Evolutionary conservation across 2,113 vertebrate genomes (phyloP).

Genomic region (Panthera uncia): DNA sequence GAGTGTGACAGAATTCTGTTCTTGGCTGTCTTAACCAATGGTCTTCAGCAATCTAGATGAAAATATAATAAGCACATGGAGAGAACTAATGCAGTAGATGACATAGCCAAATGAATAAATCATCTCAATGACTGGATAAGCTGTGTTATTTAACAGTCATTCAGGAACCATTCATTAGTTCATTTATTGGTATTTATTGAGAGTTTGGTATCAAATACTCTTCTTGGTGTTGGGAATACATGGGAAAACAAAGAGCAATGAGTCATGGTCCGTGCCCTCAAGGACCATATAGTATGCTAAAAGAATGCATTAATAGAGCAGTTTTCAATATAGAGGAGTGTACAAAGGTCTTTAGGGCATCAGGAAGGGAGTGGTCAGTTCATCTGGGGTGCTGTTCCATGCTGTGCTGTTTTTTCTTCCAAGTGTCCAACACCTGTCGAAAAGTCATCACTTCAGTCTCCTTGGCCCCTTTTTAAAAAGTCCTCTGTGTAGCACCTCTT

Average conservation of each 20-base stretch:
- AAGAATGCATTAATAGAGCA: neutral
- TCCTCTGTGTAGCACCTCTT: neutral
- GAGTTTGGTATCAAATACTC: neutral
- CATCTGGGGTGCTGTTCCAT: neutral
- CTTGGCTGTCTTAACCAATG: neutral
- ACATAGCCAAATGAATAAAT: neutral
- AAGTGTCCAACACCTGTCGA: neutral
- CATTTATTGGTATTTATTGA: slow-evolving; percentile 24
- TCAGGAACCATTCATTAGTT: neutral
- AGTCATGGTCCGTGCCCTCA: neutral
- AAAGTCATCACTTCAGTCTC: neutral
- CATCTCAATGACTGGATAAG: neutral
- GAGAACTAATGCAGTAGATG: neutral
- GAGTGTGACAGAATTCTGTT: neutral
- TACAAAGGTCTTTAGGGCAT: neutral
- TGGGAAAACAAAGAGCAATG: slow-evolving; percentile 25
- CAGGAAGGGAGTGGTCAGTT: neutral
- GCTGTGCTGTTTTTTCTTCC: neutral
- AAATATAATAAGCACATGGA: neutral
- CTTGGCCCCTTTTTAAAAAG: neutral
- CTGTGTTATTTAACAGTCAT: neutral
- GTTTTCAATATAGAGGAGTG: neutral
- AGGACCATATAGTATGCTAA: neutral
- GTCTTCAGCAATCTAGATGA: slow-evolving; percentile 36
- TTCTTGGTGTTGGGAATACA: neutral